Conservation (phyloP, 2,888 invertebrate genomes). For the Boloria euphrosyne region DNA sequence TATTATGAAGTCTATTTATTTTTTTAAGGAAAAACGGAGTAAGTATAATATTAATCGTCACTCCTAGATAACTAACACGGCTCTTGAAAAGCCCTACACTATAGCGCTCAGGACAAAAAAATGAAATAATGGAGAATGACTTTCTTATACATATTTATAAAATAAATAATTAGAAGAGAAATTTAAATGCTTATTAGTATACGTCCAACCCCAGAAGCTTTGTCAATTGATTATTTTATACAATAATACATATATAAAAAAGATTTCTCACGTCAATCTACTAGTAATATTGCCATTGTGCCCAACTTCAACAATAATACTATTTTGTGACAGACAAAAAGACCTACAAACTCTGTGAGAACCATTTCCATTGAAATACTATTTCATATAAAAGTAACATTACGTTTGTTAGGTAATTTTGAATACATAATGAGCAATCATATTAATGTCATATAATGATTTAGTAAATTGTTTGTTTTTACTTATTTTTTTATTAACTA, state of each 20-base stretch:
- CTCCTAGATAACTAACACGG: no score
- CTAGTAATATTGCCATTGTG: slow-evolving; percentile 7
- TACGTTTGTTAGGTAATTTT: slow-evolving; percentile 26
- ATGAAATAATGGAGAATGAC: no score
- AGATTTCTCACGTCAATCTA: slow-evolving; percentile 26
- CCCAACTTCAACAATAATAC: neutral
- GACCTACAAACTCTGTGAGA: slow-evolving; percentile 22
- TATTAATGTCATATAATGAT: slow-evolving; percentile 15
- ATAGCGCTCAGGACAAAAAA: no score
- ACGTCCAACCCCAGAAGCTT: neutral
- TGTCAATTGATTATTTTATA: slow-evolving; percentile 2
- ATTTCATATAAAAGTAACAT: slow-evolving; percentile 15
- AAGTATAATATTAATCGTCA: no score
- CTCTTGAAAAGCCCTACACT: no score
- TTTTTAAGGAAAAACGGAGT: no score
- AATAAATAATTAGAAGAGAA: no score
- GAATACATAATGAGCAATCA: slow-evolving; percentile 17
- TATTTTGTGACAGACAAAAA: slow-evolving; percentile 13
- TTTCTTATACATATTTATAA: no score
- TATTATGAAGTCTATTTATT: no score
- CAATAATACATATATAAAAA: slow-evolving; percentile 22
- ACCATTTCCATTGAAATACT: slow-evolving; percentile 16
- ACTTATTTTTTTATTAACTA: no score
- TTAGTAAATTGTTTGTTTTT: slow-evolving; percentile 6
- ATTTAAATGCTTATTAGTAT: no score